Percentiles rank a stretch among this genome's conserved stretches.
Evolutionary conservation across 2,113 vertebrate genomes (phyloP).

Genomic region (Seriola dumerili): DNA sequence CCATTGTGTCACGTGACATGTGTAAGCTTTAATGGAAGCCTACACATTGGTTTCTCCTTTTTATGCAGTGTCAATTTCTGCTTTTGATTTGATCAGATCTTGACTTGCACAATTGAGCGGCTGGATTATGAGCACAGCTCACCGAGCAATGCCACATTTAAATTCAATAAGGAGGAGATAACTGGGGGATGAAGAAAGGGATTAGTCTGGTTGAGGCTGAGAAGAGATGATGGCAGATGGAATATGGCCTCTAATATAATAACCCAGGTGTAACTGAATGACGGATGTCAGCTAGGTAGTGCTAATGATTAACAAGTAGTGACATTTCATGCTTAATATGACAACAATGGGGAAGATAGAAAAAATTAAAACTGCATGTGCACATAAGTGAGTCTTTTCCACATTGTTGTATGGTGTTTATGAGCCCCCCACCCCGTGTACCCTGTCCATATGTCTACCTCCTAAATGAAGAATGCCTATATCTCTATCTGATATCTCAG

Average conservation of each 20-base stretch:
- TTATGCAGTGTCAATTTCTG: conserved; percentile 2
- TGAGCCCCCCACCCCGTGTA: not conserved
- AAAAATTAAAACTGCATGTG: not conserved
- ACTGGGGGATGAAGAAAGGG: not conserved
- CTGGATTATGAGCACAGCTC: conserved; percentile 16
- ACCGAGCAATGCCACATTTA: conserved; percentile 22
- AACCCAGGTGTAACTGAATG: not conserved
- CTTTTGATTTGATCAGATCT: conserved; percentile 17
- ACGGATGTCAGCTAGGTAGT: not conserved
- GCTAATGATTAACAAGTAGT: not conserved
- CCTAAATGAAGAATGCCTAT: conserved; percentile 30
- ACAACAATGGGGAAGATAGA: not conserved
- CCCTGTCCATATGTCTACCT: not conserved
- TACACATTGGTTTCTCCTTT: not conserved
- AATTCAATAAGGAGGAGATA: conserved; percentile 31
- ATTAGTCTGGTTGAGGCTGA: conserved; percentile 18
- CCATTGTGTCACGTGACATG: too few species aligned
- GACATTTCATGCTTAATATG: not conserved
- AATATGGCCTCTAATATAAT: not conserved
- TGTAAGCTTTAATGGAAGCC: not conserved
- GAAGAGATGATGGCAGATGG: not conserved
- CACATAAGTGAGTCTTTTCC: not conserved
- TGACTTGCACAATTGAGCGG: not conserved
- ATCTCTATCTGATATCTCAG: conserved; percentile 57
- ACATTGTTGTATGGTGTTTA: not conserved